Conservation (phyloP, 2,888 invertebrate genomes). For the Teleogryllus oceanicus region DNA sequence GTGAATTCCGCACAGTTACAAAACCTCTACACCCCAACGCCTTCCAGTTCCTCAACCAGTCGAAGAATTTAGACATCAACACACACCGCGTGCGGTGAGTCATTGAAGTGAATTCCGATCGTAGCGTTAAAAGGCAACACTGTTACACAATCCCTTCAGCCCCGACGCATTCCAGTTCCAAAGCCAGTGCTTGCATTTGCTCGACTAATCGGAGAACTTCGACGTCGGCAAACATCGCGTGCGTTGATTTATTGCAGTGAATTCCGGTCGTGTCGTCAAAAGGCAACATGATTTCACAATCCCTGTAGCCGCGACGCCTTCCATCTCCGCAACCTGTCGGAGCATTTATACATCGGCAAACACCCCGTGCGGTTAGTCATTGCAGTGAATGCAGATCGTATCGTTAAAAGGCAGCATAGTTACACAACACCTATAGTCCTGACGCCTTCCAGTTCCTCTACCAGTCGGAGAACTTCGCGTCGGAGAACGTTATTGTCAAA, state of each 20-base stretch:
- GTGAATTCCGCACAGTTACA: no score
- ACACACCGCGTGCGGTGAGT: constrained; percentile 67
- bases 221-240: constrained; percentile 68
- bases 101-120: no score
- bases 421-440: no score
- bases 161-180: constrained; percentile 79
- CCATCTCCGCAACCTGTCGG: constrained; percentile 65
- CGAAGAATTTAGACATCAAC: constrained; percentile 71
- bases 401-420: no score
- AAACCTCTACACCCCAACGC: constrained; percentile 63
- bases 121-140: no score
- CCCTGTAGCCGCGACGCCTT: constrained; percentile 42
- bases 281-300: no score
- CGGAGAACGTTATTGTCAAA: constrained; percentile 40
- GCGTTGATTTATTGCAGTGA: constrained; percentile 53
- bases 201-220: constrained; percentile 72
- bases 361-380: constrained; percentile 65
- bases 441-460: no score
- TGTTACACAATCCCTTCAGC: constrained; percentile 55
- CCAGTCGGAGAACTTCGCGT: constrained; percentile 48
- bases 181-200: constrained; percentile 68
- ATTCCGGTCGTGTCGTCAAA: no score
- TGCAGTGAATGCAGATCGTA: no score
- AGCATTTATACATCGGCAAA: constrained; percentile 67
- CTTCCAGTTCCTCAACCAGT: constrained; percentile 71